phyloP scores from a whole-genome alignment of 2,113 vertebrate species.

The Rousettus leschenaultii region DNA sequence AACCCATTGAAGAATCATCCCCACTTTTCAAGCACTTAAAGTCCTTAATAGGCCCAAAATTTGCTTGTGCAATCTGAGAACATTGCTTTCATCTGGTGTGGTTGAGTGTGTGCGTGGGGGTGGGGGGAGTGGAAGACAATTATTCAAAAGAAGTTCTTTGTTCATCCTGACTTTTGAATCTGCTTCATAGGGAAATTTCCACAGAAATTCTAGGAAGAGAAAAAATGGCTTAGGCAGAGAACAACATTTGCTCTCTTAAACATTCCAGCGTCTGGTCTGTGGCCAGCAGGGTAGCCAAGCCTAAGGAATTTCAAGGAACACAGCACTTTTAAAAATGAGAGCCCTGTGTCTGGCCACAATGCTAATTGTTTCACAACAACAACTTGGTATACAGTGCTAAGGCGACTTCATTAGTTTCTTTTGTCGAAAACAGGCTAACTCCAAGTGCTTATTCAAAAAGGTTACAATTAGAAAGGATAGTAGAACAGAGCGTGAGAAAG shows the following conservation, averaged over 20 bases:
- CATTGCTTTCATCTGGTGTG: background rate
- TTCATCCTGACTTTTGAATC: constrained; percentile 12
- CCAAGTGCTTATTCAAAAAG: background rate
- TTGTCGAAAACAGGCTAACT: background rate
- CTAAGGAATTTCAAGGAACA: constrained; percentile 30
- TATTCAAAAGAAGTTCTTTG: constrained; percentile 49
- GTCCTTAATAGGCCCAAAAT: background rate
- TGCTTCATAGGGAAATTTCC: constrained; percentile 58
- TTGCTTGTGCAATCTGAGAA: constrained; percentile 35
- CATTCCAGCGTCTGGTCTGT: constrained; percentile 42
- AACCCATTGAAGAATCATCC: background rate
- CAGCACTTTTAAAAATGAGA: constrained; percentile 45
- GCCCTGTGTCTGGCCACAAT: constrained; percentile 10
- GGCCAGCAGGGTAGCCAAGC: background rate
- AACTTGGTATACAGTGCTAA: background rate
- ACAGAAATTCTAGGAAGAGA: constrained; percentile 50
- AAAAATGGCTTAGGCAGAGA: constrained; percentile 43
- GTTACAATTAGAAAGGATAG: background rate
- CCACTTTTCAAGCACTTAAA: background rate
- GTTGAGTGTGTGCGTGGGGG: background rate
- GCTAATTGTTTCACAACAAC: constrained; percentile 38
- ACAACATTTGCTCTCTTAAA: constrained; percentile 11
- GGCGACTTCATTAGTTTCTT: background rate
- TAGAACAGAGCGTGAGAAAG: constrained; percentile 26
- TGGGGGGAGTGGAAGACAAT: constrained; percentile 7